Base-by-base conservation (phyloP, 2,888 invertebrate genomes). In the Lepetodrilus schrolli region DNA sequence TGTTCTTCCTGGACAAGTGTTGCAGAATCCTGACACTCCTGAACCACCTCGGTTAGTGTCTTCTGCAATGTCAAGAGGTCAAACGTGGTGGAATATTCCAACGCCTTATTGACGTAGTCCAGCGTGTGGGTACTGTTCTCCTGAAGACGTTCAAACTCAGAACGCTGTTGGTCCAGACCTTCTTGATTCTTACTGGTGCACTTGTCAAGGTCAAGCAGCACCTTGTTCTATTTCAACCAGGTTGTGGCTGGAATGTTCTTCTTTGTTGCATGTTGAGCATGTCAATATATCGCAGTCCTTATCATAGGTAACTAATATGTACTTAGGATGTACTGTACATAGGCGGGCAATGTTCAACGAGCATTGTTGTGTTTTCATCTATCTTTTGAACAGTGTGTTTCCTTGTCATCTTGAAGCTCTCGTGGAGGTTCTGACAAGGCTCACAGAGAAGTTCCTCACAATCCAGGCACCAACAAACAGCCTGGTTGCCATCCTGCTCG, bases 361-460 rank as follows among this genome's bases (percentile, higher is more conserved):
- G 8, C 17, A 13, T n/a, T 26, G 13, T 5, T 26, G 26, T 21
- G n/a, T 10, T 3, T 58, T 34, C 3, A 10, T n/a, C 58, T 30
- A 58, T 30, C 7, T 23, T 30, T 34, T 58, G n/a, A 34, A 58
- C 34, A 58, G 17, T 34, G 34, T 58, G 58, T 10, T 30, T 26
- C 7, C 58, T 58, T 3, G 34, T 58, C 17, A 30, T 30, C 26
- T 58, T 58, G 7, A 21, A 30, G n/a, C 58, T 10, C n/a, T 30
- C 30, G 30, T 58, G 58, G 5, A 30, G 1, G 26, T 30, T 58
- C 34, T 58, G 58, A n/a, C 58, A 58, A 7, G 26, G 13, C 17
- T 58, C 58, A 34, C 58, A 58, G 34, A 58, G 58, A n/a, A 58
- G 34, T 7, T 58, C 58, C n/a, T 58, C 58, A 58, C 58, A 58